Evolutionary conservation across 1,140 invertebrate genomes (phyloP).

Genomic region (Calephelis nemesis): DNA sequence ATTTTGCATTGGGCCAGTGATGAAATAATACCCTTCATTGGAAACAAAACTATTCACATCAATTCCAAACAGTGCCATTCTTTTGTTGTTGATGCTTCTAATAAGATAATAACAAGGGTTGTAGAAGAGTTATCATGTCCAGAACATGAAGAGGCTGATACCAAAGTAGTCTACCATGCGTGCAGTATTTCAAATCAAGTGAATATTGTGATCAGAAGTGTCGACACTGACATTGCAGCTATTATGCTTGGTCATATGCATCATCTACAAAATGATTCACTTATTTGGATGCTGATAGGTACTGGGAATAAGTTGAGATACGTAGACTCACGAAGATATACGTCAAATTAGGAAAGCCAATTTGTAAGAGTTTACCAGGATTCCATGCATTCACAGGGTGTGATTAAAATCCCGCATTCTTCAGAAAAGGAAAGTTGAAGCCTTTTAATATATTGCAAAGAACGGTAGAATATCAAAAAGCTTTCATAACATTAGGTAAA

Average conservation of each 20-base stretch:
- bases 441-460: no score
- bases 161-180: background rate
- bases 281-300: background rate
- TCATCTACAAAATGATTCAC: background rate
- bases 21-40: background rate
- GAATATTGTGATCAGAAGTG: background rate
- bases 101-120: background rate
- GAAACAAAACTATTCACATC: no score
- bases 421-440: no score
- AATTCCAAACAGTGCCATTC: no score
- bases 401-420: no score
- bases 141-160: conserved; percentile 31
- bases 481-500: background rate
- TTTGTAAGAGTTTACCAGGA: no score
- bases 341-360: no score
- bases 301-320: no score
- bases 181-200: background rate
- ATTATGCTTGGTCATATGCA: background rate
- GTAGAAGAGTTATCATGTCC: conserved; percentile 25
- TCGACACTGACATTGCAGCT: background rate
- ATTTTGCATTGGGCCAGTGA: conserved; percentile 32
- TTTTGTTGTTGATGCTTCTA: no score
- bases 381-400: no score
- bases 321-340: no score
- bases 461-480: no score